Percentiles rank a stretch among this genome's conserved stretches.
Evolutionary conservation across 1,140 invertebrate species (phyloP).

Genomic region (Meteorus sp.): DNA sequence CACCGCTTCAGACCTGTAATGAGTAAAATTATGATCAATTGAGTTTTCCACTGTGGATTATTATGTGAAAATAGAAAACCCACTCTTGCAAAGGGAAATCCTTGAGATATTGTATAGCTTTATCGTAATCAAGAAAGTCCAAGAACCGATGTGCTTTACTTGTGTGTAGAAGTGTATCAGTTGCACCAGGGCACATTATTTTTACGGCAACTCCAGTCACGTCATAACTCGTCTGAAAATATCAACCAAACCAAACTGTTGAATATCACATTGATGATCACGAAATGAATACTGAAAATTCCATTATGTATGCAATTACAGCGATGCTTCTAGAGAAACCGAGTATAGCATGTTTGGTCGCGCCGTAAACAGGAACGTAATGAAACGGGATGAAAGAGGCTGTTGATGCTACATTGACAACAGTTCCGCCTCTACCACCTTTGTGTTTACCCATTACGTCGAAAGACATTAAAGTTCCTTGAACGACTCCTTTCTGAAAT

Average conservation of each 20-base stretch:
- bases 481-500: constrained; percentile 29
- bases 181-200: neutral
- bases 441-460: constrained; percentile 50
- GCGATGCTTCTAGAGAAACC: constrained; percentile 49
- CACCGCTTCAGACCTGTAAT: neutral
- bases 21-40: neutral
- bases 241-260: neutral
- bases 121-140: too few relatives aligned
- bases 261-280: too few relatives aligned
- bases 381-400: constrained; percentile 45
- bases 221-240: too few relatives aligned
- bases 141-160: too few relatives aligned
- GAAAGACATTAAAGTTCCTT: constrained; percentile 43
- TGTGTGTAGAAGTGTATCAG: too few relatives aligned
- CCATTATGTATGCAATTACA: too few relatives aligned
- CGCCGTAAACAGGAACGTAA: constrained; percentile 53
- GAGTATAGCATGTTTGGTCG: constrained; percentile 57
- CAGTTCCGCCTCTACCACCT: constrained; percentile 45
- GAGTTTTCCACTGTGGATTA: neutral
- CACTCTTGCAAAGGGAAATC: too few relatives aligned
- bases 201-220: neutral
- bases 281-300: too few relatives aligned
- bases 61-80: neutral
- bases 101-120: too few relatives aligned
- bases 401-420: constrained; percentile 49